Evolutionary conservation across 2,113 vertebrate genomes (phyloP).

Genomic region (Chaetops frenatus): DNA sequence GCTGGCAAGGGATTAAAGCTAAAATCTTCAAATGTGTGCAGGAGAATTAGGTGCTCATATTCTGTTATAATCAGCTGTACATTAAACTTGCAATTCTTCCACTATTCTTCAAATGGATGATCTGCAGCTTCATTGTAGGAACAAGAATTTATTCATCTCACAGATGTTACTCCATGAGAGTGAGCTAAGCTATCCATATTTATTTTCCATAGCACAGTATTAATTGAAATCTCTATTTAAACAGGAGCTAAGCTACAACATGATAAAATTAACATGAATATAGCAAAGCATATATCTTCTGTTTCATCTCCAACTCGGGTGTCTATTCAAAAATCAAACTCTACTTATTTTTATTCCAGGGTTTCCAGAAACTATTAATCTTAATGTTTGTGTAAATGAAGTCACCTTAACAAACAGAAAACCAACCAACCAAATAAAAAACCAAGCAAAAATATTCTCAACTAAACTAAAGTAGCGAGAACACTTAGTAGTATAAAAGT

Average conservation of each 20-base stretch:
- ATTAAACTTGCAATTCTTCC: neutral
- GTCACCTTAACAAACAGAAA: neutral
- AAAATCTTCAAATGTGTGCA: neutral
- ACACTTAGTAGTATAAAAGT: neutral
- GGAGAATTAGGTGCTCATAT: neutral
- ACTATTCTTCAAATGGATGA: neutral
- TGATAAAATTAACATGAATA: neutral
- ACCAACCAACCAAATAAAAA: neutral
- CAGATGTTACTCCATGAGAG: neutral
- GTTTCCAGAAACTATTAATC: neutral
- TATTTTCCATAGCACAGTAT: neutral
- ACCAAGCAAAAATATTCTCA: neutral
- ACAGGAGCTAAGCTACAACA: neutral
- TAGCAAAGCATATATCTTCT: neutral
- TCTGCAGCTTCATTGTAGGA: neutral
- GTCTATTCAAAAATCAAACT: neutral
- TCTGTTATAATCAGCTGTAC: neutral
- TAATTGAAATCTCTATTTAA: neutral
- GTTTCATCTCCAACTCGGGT: neutral
- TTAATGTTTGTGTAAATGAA: neutral
- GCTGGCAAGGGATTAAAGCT: neutral
- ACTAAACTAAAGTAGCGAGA: neutral
- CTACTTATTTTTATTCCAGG: neutral
- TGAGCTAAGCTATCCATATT: neutral
- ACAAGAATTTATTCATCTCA: neutral